Base-by-base conservation (phyloP, 2,888 invertebrate species). In the Amphipoea lucens region DNA sequence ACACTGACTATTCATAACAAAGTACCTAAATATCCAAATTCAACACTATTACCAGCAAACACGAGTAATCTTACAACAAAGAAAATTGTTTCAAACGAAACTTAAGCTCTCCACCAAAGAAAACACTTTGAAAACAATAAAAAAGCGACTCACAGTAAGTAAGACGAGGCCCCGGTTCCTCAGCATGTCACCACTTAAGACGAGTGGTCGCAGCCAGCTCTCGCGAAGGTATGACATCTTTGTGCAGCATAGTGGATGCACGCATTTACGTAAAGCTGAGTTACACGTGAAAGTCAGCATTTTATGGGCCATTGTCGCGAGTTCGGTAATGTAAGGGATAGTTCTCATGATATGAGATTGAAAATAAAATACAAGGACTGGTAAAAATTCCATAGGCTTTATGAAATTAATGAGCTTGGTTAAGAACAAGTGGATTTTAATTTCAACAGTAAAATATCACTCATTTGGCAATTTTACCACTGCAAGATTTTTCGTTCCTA, bases 111-210 rank as follows among this genome's bases (percentile, higher is more conserved):
- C 4, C 60, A 72, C 71, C 17, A 74, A 90, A 72, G 51, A 73
- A 72, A 81, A 89, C 89, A 82, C 81, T 82, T 80, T 60, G 67
- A 1, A 68, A 79, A 86, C 86, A 85, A 86, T 88, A 69, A 75
- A 77, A 88, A 86, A 75, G 54, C 48, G 75, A 90, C 89, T 87
- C 79, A 91, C 85, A 68, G 79, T 84, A 74, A 90, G 76, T 73
- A 89, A 78, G 84, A 86, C 81, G 79, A 88, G 40, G 78, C 76
- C 69, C 75, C 77, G 66, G 82, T 72, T 79, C 66, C 78, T 71
- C 84, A 81, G 74, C 89, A 89, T 89, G 88, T 83, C 90, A 87
- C 88, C 88, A 89, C 90, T 88, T 81, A 76, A 48, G 20, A 84
- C 90, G 81, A 89, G 90, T 81, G 87, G 76, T 79, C 88, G 79